phyloP scores from a whole-genome alignment of 2,113 vertebrate genomes.

The Lontra canadensis region DNA sequence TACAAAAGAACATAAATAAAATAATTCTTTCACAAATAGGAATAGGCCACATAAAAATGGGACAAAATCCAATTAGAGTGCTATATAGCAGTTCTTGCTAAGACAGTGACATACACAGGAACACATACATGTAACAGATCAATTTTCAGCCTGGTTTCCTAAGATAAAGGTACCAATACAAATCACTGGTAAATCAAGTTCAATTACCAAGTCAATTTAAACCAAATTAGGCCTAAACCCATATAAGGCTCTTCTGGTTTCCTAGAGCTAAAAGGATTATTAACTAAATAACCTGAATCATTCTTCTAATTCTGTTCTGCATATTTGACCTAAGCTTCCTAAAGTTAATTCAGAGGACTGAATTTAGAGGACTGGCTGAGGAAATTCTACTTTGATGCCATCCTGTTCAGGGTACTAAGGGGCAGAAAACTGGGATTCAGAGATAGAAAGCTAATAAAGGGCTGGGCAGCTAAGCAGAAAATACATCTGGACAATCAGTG shows the following conservation, averaged over 20 bases:
- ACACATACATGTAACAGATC: neutral
- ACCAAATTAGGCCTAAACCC: constrained; percentile 20
- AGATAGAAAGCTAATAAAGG: neutral
- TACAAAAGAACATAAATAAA: constrained; percentile 18
- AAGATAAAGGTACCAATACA: constrained; percentile 23
- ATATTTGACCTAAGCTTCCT: neutral
- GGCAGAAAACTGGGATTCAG: neutral
- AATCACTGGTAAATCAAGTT: constrained; percentile 34
- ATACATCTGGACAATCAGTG: neutral
- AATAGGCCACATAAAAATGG: constrained; percentile 22
- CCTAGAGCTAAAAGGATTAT: neutral
- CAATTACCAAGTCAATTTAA: constrained; percentile 42
- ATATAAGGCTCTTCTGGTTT: neutral
- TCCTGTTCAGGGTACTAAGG: neutral
- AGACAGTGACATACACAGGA: neutral
- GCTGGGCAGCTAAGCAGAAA: neutral
- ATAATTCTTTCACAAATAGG: constrained; percentile 7
- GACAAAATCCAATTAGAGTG: neutral
- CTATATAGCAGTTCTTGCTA: constrained; percentile 9
- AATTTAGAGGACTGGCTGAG: constrained; percentile 11
- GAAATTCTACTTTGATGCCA: neutral
- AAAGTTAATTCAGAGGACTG: constrained; percentile 1
- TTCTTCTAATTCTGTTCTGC: constrained; percentile 22
- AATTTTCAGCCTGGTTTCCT: constrained; percentile 11
- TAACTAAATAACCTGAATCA: neutral